Percentiles rank a stretch among this genome's conserved stretches.
Conservation (phyloP, 2,113 vertebrate species). For the Camarhynchus parvulus region DNA sequence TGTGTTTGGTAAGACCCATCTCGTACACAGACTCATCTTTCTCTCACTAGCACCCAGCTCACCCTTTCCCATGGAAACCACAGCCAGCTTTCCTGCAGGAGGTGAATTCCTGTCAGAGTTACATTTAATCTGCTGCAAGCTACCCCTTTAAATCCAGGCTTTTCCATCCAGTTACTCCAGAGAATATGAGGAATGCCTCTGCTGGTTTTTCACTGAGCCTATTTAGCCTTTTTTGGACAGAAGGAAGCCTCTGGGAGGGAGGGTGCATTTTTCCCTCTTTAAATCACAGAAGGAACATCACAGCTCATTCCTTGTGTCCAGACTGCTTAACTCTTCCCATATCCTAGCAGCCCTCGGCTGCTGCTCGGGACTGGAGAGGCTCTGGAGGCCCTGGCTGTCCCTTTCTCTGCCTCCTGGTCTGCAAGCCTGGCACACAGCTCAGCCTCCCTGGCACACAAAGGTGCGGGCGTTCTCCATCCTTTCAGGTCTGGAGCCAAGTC, state of each 20-base stretch:
- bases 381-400: neutral
- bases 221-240: conserved; percentile 67
- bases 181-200: conserved; percentile 41
- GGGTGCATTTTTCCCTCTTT: conserved; percentile 60
- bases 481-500: neutral
- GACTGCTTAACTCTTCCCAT: conserved; percentile 33
- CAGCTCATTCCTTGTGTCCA: conserved; percentile 1
- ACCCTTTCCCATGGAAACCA: neutral
- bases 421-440: neutral
- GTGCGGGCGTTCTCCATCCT: accelerated
- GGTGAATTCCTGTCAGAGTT: neutral
- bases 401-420: neutral
- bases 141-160: conserved; percentile 2
- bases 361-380: neutral
- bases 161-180: conserved; percentile 31
- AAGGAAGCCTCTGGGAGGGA: conserved; percentile 43
- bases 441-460: neutral
- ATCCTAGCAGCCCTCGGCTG: neutral
- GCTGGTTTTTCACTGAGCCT: neutral
- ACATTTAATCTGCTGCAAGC: neutral
- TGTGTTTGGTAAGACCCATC: neutral
- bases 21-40: neutral
- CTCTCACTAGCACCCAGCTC: neutral
- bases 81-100: conserved; percentile 8
- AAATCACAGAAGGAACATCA: conserved; percentile 58